A percentile compares a stretch with the other conserved stretches of the same genome.
Conservation (phyloP, 2,888 invertebrate genomes). For the Cyclophora punctaria region DNA sequence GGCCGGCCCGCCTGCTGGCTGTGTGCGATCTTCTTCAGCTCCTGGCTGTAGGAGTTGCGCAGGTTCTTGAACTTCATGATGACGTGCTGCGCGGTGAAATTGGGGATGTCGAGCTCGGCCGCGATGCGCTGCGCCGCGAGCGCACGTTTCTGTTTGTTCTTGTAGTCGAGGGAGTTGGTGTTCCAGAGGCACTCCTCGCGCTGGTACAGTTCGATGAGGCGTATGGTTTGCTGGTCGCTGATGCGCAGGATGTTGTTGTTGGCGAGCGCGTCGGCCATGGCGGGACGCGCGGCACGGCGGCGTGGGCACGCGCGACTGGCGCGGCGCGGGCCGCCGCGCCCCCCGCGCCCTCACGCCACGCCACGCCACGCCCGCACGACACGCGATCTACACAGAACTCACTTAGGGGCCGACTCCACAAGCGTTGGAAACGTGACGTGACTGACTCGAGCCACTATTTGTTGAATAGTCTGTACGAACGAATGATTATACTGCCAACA, state of each 20-base stretch:
- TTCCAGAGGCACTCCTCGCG: constrained; percentile 44
- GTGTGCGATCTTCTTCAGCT: constrained; percentile 39
- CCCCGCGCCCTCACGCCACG: background rate
- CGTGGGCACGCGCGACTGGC: constrained; percentile 33
- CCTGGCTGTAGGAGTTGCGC: constrained; percentile 47
- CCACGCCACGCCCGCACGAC: background rate
- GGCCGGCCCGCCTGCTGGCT: constrained; percentile 11
- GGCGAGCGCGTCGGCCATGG: constrained; percentile 1
- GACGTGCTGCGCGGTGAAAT: constrained; percentile 40
- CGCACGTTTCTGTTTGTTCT: constrained; percentile 21
- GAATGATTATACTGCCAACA: no score
- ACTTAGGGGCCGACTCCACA: no score
- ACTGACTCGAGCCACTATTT: no score
- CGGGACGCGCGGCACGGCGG: constrained; percentile 15
- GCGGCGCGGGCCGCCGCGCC: constrained; percentile 3
- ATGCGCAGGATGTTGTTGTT: constrained; percentile 27
- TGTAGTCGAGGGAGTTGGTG: constrained; percentile 28
- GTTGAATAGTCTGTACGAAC: no score
- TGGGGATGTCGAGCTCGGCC: constrained; percentile 28
- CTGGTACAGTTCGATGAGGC: constrained; percentile 35
- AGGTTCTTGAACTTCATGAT: constrained; percentile 49
- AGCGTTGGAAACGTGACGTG: no score
- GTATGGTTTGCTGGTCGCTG: constrained; percentile 29
- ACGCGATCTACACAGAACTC: no score
- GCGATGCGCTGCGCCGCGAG: constrained; percentile 36